A percentile compares a stretch with the other conserved stretches of the same genome.
Conservation (phyloP, 2,888 invertebrate genomes). For the Conomelus anceps region DNA sequence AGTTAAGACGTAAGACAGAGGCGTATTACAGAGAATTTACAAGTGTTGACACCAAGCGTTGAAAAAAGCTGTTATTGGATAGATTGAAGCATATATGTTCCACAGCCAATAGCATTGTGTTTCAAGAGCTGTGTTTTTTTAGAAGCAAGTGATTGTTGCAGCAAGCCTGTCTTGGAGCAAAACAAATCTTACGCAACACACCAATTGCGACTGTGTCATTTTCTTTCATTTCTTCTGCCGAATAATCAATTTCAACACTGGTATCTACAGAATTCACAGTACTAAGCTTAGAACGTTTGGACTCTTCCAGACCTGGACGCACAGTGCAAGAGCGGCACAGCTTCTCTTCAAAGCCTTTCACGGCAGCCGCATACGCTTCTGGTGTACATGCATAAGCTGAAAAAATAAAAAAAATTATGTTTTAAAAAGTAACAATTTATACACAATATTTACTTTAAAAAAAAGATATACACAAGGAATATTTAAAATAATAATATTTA, state of each 20-base stretch:
- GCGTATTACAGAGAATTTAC: too few relatives aligned
- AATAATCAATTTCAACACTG: neutral
- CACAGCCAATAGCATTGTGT: neutral
- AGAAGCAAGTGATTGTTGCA: neutral
- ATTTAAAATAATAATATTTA: too few relatives aligned
- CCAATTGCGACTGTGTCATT: neutral
- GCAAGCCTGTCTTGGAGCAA: neutral
- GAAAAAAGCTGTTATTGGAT: too few relatives aligned
- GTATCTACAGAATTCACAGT: neutral
- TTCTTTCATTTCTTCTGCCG: neutral
- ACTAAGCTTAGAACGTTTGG: neutral
- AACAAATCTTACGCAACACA: neutral
- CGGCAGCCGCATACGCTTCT: conserved; percentile 26
- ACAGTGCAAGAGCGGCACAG: conserved; percentile 16
- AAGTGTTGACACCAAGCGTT: too few relatives aligned
- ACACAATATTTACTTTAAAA: too few relatives aligned
- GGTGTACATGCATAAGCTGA: conserved; percentile 44
- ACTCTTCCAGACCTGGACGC: neutral
- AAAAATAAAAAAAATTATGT: conserved; percentile 30
- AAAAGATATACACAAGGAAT: too few relatives aligned
- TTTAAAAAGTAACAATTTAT: too few relatives aligned
- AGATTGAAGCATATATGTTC: too few relatives aligned
- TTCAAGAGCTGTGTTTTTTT: neutral
- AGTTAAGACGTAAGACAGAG: too few relatives aligned
- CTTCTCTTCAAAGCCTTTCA: conserved; percentile 26